phyloP scores from a whole-genome alignment of 2,888 invertebrate genomes.

The Pomacea canaliculata region DNA sequence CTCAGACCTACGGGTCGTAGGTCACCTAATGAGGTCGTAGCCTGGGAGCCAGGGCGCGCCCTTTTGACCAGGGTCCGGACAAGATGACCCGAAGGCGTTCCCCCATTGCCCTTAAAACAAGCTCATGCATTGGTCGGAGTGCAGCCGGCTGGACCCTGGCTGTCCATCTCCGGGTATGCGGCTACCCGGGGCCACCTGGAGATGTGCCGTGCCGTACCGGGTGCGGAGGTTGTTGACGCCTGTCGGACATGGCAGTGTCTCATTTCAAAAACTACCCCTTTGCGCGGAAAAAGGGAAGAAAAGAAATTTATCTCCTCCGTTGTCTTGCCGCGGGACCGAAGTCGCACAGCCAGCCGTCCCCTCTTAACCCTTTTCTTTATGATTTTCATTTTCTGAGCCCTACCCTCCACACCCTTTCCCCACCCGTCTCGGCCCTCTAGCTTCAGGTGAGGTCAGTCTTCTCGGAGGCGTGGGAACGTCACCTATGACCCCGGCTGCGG shows the following conservation, averaged over 20 bases:
- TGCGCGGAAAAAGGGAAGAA: not conserved
- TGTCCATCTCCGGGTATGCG: too few relatives aligned
- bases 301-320: not conserved
- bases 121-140: too few relatives aligned
- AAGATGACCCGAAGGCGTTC: slow-evolving; percentile 9
- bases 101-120: not conserved
- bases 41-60: slow-evolving; percentile 28
- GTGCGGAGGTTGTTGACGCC: too few relatives aligned
- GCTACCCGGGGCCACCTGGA: not conserved
- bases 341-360: too few relatives aligned
- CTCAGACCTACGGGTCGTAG: slow-evolving; percentile 33
- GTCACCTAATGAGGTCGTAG: slow-evolving; percentile 35
- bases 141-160: too few relatives aligned
- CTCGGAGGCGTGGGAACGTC: slow-evolving; percentile 10
- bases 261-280: not conserved
- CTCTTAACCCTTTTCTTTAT: not conserved
- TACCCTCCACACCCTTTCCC: too few relatives aligned
- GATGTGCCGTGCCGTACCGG: not conserved
- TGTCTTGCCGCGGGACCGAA: too few relatives aligned
- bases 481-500: slow-evolving; percentile 9
- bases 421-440: not conserved
- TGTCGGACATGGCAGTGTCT: too few relatives aligned
- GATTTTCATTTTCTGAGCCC: not conserved
- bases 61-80: slow-evolving; percentile 34
- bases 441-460: not conserved